These are phyloP conservation scores for Camponotus pennsylvanicus DNA, from an alignment of 1,140 invertebrate genomes.

Conservation along the genomic window DNA sequence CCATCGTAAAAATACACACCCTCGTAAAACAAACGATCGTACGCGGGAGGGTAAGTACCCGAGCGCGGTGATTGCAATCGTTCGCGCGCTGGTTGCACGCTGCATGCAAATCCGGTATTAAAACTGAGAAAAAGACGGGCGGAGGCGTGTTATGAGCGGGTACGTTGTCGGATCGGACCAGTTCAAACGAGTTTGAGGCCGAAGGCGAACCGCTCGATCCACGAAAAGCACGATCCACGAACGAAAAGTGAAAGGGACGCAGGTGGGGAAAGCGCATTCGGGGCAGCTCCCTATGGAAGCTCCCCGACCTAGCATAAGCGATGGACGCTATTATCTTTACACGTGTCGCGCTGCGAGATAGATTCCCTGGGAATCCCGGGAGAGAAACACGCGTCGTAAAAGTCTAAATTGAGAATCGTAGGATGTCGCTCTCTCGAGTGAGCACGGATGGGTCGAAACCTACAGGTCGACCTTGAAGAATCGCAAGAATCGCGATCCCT, in stretches of 20 bases:
- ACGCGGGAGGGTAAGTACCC: slow-evolving; percentile 45
- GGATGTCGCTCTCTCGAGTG: not conserved
- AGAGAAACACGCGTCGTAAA: not conserved
- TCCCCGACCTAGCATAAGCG: slow-evolving; percentile 81
- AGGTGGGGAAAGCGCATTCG: not conserved
- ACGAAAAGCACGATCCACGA: slow-evolving; percentile 78
- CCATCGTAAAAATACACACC: slow-evolving; percentile 12
- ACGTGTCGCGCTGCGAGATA: too few species aligned
- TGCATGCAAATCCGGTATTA: slow-evolving; percentile 59
- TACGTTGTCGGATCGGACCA: slow-evolving; percentile 73
- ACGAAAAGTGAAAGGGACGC: slow-evolving; percentile 82
- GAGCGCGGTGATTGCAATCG: not conserved
- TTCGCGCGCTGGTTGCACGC: not conserved
- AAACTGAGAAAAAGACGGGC: slow-evolving; percentile 55
- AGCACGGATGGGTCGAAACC: not conserved
- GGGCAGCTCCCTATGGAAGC: slow-evolving; percentile 61
- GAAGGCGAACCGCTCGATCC: slow-evolving; percentile 81
- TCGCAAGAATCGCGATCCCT: slow-evolving; percentile 26
- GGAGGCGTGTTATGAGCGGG: slow-evolving; percentile 43
- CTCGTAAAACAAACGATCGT: slow-evolving; percentile 39
- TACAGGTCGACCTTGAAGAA: slow-evolving; percentile 5
- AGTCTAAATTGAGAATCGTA: not conserved
- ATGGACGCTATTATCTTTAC: slow-evolving; percentile 34
- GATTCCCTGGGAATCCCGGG: slow-evolving; percentile 36
- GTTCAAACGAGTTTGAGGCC: slow-evolving; percentile 78